These are phyloP conservation scores for Todiramphus saurophagus DNA, from an alignment of 2,113 vertebrate genomes.

Conservation along the genomic window DNA sequence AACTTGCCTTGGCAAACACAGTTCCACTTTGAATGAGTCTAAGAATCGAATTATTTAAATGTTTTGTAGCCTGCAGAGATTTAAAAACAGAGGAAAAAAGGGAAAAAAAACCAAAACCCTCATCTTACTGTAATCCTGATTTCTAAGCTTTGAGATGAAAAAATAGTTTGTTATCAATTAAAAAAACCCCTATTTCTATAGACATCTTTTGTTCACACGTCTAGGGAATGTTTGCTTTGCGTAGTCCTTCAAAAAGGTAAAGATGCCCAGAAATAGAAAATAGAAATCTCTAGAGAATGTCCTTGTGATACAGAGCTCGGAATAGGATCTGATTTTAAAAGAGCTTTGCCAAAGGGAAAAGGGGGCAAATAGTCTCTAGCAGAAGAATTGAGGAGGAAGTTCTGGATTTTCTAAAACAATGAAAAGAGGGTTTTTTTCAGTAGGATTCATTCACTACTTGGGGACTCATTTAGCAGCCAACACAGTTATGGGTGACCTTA, in stretches of 20 bases:
- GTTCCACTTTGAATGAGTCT: neutral
- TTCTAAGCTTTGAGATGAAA: neutral
- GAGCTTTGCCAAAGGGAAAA: neutral
- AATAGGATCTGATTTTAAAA: neutral
- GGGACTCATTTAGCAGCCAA: neutral
- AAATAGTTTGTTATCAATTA: neutral
- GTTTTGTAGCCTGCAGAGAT: neutral
- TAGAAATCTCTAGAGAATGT: neutral
- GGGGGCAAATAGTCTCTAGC: neutral
- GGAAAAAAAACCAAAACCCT: neutral
- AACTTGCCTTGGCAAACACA: neutral
- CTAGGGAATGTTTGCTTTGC: neutral
- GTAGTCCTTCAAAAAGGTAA: neutral
- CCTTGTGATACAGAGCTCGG: neutral
- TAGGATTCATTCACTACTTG: neutral
- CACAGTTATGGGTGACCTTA: neutral
- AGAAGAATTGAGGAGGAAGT: neutral
- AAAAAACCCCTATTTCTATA: neutral
- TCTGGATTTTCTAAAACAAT: neutral
- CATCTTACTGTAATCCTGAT: rapidly evolving
- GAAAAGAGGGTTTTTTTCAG: neutral
- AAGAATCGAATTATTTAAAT: neutral
- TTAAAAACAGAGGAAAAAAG: neutral
- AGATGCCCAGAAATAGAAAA: neutral
- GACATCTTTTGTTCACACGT: neutral